These are phyloP conservation scores for Crotalus tigris DNA, from an alignment of 2,113 vertebrate species.

Conservation along the genomic window DNA sequence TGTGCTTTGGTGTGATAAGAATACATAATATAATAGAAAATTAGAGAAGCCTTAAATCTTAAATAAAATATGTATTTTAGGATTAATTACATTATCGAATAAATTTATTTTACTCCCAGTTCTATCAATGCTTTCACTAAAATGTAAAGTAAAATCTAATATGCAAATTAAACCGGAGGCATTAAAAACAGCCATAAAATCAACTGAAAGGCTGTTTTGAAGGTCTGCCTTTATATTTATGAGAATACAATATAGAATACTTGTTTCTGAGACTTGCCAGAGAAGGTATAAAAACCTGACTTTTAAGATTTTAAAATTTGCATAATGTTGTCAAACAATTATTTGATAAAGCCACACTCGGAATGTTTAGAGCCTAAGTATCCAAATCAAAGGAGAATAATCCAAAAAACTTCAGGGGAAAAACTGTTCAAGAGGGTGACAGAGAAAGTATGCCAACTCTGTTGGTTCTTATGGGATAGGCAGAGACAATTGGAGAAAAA, in stretches of 20 bases:
- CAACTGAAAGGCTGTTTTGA: neutral
- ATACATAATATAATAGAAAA: constrained; percentile 50
- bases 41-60: constrained; percentile 48
- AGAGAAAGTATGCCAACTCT: neutral
- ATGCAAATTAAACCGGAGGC: neutral
- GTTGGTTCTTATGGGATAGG: neutral
- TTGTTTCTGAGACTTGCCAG: constrained; percentile 36
- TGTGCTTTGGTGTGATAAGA: constrained; percentile 34
- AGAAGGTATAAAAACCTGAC: constrained; percentile 12
- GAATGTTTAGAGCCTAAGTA: neutral
- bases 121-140: neutral
- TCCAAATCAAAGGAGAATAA: neutral
- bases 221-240: constrained; percentile 21
- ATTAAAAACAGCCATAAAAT: neutral
- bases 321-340: constrained; percentile 14
- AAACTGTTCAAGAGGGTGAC: neutral
- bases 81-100: constrained; percentile 27
- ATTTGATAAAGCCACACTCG: neutral
- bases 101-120: neutral
- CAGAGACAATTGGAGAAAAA: neutral
- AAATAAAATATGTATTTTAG: constrained; percentile 52
- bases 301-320: constrained; percentile 20
- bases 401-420: neutral
- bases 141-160: neutral
- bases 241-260: constrained; percentile 36